A percentile compares a stretch with the other conserved stretches of the same genome.
phyloP scores from a whole-genome alignment of 2,797 vertebrate genomes.

The Falco peregrinus region DNA sequence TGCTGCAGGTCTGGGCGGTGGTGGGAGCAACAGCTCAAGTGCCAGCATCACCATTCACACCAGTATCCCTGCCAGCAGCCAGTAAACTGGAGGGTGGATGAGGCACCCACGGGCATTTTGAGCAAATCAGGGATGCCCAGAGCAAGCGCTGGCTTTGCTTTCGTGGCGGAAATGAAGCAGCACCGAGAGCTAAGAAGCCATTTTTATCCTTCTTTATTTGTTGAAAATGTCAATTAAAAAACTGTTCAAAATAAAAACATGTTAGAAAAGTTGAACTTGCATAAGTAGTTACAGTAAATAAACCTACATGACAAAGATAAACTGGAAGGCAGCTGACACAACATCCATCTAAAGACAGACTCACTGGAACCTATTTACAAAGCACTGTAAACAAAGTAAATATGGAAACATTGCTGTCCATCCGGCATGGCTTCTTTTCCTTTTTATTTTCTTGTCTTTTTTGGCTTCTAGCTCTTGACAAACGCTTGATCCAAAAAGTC shows the following conservation, averaged over 20 bases:
- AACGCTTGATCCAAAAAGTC: conserved; percentile 46
- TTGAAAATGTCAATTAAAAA: conserved; percentile 84
- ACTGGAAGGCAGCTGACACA: conserved; percentile 69
- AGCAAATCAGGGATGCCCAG: background rate
- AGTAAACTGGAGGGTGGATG: background rate
- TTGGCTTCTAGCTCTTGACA: conserved; percentile 71
- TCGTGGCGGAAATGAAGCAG: background rate
- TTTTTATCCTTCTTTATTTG: conserved; percentile 76
- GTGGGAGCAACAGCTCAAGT: background rate
- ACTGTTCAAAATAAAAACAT: conserved; percentile 80
- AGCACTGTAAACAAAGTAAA: conserved; percentile 78
- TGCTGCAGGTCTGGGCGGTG: background rate
- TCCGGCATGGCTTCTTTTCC: conserved; percentile 80
- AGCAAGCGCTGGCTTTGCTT: background rate
- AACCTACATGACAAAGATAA: conserved; percentile 63
- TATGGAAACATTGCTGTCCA: conserved; percentile 72
- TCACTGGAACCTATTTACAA: conserved; percentile 74
- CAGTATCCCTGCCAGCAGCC: background rate
- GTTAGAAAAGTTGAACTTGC: conserved; percentile 79
- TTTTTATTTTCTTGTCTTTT: conserved; percentile 62
- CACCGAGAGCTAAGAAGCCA: conserved; percentile 57
- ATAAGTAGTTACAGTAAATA: conserved; percentile 73
- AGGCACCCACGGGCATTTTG: background rate
- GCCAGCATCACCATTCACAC: background rate
- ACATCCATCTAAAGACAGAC: conserved; percentile 70